These are phyloP conservation scores for Oreochromis tanganicae DNA, from an alignment of 2,113 vertebrate genomes.

Conservation along the genomic window DNA sequence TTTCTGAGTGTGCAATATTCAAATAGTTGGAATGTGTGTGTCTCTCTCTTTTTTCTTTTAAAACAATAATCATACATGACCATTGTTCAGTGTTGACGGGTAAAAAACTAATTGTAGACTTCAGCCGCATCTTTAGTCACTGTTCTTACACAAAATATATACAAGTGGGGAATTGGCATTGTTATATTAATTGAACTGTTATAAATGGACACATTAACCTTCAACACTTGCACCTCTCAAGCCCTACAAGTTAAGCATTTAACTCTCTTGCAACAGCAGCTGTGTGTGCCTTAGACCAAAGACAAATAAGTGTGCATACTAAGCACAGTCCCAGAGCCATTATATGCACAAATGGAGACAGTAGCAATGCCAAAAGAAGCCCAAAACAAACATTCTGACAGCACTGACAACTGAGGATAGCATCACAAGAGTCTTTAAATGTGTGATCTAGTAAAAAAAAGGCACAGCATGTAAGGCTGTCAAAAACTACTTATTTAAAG, in stretches of 20 bases:
- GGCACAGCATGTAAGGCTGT: background rate
- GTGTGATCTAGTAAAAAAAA: background rate
- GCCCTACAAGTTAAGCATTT: background rate
- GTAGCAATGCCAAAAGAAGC: background rate
- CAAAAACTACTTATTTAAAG: background rate
- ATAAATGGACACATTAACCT: background rate
- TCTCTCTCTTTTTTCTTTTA: background rate
- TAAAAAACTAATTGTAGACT: background rate
- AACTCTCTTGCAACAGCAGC: background rate
- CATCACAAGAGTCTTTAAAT: background rate
- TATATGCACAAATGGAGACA: background rate
- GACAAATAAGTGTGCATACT: background rate
- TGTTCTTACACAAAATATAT: background rate
- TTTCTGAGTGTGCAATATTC: background rate
- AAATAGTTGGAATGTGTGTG: accelerated
- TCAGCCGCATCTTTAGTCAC: background rate
- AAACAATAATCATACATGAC: background rate
- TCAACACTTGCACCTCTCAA: background rate
- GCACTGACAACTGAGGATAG: background rate
- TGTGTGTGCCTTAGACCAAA: background rate
- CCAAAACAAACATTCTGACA: background rate
- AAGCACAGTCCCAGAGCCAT: background rate
- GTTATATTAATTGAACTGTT: background rate
- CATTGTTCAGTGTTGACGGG: background rate
- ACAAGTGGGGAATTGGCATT: background rate